phyloP scores from a whole-genome alignment of 2,797 vertebrate genomes.

The Dermochelys coriacea region DNA sequence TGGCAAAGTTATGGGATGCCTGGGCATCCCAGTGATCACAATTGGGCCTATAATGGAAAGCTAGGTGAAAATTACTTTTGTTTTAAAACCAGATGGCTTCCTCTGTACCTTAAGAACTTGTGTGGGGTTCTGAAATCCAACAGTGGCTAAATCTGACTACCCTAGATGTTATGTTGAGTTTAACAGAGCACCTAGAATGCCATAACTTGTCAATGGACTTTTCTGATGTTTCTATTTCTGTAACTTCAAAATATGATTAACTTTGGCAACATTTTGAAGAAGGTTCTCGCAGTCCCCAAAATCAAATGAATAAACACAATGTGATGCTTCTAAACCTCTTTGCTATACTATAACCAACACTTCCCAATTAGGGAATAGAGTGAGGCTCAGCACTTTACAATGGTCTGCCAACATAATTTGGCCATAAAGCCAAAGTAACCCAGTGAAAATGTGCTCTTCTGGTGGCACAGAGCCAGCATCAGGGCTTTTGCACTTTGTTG shows the following conservation, averaged over 20 bases:
- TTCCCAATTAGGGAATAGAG: too few relatives aligned
- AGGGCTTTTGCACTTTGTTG: neutral
- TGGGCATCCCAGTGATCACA: neutral
- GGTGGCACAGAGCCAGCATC: neutral
- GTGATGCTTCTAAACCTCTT: neutral
- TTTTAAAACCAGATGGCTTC: neutral
- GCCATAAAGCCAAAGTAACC: neutral
- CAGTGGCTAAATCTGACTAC: neutral
- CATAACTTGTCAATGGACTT: neutral
- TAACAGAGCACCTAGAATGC: neutral
- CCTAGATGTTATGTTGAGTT: neutral
- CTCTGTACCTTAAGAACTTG: neutral
- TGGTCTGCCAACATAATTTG: neutral
- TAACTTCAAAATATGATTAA: neutral
- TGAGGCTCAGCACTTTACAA: neutral
- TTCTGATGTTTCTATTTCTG: neutral
- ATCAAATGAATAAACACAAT: neutral
- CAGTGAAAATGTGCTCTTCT: neutral
- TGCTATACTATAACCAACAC: too few relatives aligned
- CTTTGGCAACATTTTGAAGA: neutral
- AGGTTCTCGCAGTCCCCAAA: neutral
- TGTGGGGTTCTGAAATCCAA: neutral
- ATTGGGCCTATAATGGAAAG: neutral
- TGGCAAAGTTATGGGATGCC: neutral
- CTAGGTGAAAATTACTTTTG: neutral